Evolutionary conservation across 1,140 invertebrate species (phyloP).

Genomic region (Monomorium pharaonis): DNA sequence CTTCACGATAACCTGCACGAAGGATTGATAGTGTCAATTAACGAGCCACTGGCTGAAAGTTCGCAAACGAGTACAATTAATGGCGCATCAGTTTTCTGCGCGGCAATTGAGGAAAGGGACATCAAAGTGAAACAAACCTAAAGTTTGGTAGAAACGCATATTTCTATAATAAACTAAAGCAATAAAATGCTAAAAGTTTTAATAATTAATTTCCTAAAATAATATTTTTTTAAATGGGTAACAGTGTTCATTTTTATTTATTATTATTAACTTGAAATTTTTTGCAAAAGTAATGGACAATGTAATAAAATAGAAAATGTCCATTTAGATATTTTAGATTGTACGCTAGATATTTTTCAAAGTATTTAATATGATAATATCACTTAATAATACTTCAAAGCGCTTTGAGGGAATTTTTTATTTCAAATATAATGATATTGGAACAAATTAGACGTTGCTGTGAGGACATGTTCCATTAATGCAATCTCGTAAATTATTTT

Average conservation of each 20-base stretch:
- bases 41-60: conserved; percentile 52
- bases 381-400: not conserved
- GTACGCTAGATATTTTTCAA: not conserved
- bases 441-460: conserved; percentile 3
- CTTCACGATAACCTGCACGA: not conserved
- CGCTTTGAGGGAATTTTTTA: not conserved
- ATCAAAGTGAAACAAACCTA: not conserved
- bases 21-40: conserved; percentile 70
- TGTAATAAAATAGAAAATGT: not conserved
- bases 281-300: not conserved
- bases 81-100: conserved; percentile 46
- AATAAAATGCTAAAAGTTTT: not conserved
- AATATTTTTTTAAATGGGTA: no score
- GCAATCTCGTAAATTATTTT: conserved; percentile 33
- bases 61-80: conserved; percentile 72
- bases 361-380: not conserved
- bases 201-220: not conserved
- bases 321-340: not conserved
- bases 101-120: not conserved
- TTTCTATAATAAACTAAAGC: not conserved
- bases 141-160: not conserved
- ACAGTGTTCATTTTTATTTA: not conserved
- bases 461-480: not conserved
- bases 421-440: not conserved
- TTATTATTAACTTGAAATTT: not conserved